Percentiles rank a stretch among this genome's conserved stretches.
Conservation (phyloP, 2,113 vertebrate genomes). For the Cebidichthys violaceus region DNA sequence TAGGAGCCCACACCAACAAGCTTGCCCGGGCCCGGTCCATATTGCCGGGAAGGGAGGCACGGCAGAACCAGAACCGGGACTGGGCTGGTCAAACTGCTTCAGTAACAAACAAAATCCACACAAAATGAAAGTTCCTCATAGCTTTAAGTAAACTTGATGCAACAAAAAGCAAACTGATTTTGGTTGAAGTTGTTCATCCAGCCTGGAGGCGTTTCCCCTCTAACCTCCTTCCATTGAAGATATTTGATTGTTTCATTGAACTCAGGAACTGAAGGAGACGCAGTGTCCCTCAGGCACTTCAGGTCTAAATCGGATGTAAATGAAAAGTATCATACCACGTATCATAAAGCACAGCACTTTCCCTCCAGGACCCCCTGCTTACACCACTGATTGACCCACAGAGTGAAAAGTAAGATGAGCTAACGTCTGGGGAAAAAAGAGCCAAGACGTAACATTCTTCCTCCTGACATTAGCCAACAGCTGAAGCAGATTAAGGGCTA, state of each 20-base stretch:
- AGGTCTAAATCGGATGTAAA: constrained; percentile 34
- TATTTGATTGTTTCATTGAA: constrained; percentile 26
- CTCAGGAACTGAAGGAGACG: no score
- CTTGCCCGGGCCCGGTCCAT: no score
- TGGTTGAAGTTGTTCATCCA: constrained; percentile 1
- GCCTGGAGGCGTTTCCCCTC: neutral
- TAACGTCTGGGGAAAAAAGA: constrained; percentile 43
- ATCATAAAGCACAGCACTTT: constrained; percentile 3
- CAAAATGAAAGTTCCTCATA: no score
- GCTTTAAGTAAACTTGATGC: no score
- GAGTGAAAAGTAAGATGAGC: constrained; percentile 10
- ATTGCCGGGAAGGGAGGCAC: no score
- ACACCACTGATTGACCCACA: constrained; percentile 18
- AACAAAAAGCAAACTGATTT: neutral
- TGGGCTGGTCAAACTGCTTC: no score
- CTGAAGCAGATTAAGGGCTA: constrained; percentile 60
- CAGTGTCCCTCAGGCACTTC: neutral
- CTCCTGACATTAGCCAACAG: constrained; percentile 59
- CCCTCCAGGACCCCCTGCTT: constrained; percentile 14
- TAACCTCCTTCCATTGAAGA: neutral
- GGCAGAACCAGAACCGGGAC: no score
- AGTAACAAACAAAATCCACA: no score
- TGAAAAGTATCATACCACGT: constrained; percentile 28
- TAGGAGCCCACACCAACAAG: no score
- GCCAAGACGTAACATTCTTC: constrained; percentile 25